phyloP scores from a whole-genome alignment of 2,797 vertebrate genomes.

The Arctocebus calabarensis region DNA sequence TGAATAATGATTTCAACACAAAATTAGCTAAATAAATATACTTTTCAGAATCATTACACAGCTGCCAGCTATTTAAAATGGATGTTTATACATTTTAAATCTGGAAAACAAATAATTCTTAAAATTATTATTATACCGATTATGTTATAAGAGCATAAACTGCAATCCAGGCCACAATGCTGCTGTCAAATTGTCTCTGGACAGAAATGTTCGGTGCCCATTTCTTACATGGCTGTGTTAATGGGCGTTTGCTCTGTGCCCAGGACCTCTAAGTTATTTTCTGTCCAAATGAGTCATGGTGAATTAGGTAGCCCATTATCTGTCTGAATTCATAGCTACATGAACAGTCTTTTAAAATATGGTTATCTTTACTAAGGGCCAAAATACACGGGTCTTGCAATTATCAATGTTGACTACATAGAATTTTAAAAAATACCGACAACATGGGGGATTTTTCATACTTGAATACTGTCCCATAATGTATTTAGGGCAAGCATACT shows the following conservation, averaged over 20 bases:
- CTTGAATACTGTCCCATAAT: neutral
- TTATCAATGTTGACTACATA: neutral
- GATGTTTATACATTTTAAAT: constrained; percentile 57
- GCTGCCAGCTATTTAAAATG: constrained; percentile 53
- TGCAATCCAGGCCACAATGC: neutral
- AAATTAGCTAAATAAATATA: constrained; percentile 41
- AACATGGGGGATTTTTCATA: neutral
- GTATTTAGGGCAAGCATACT: neutral
- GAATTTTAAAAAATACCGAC: constrained; percentile 52
- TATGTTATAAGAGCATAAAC: constrained; percentile 9
- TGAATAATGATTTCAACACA: constrained; percentile 54
- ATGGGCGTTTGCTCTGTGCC: neutral
- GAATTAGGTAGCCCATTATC: neutral
- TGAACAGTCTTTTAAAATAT: neutral
- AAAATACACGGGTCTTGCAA: neutral
- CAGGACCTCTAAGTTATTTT: neutral
- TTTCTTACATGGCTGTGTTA: neutral
- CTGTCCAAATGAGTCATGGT: constrained; percentile 23
- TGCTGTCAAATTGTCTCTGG: neutral
- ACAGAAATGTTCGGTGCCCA: neutral
- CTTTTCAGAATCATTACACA: constrained; percentile 48
- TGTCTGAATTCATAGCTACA: neutral
- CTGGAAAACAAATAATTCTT: constrained; percentile 32
- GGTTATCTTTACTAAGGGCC: neutral
- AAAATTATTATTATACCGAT: neutral